phyloP scores from a whole-genome alignment of 2,797 vertebrate genomes.

The Pogoniulus pusillus region DNA sequence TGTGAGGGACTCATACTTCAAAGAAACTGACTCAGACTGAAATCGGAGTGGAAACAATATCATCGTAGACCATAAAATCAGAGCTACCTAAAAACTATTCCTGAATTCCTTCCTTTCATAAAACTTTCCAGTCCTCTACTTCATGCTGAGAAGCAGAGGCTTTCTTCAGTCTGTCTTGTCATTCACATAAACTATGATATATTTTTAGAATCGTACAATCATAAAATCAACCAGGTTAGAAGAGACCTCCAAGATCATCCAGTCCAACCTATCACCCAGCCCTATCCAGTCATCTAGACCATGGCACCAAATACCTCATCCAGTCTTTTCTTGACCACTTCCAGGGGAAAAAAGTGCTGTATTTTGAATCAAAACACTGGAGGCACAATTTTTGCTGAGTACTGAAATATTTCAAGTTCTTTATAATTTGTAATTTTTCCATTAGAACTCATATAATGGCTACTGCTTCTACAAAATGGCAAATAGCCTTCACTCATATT shows the following conservation, averaged over 20 bases:
- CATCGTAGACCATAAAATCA: background rate
- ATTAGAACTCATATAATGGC: background rate
- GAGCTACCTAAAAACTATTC: background rate
- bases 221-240: too few relatives aligned
- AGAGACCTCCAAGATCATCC: too few relatives aligned
- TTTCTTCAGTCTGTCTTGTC: background rate
- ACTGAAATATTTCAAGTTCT: background rate
- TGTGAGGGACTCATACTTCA: background rate
- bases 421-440: background rate
- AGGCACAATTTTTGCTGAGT: background rate
- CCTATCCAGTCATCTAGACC: too few relatives aligned
- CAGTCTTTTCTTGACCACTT: too few relatives aligned
- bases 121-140: background rate
- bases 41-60: background rate
- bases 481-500: background rate
- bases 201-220: background rate
- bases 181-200: background rate
- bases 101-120: background rate
- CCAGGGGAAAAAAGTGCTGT: fast-evolving
- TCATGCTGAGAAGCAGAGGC: background rate
- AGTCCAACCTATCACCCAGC: too few relatives aligned
- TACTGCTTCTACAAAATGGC: background rate
- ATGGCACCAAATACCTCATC: too few relatives aligned
- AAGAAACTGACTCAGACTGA: background rate
- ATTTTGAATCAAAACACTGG: background rate